Evolutionary conservation across 2,797 vertebrate species (phyloP), one percentile per base, ranked within the genome.

Genomic region (Gymnoscopelus microlampas): DNA sequence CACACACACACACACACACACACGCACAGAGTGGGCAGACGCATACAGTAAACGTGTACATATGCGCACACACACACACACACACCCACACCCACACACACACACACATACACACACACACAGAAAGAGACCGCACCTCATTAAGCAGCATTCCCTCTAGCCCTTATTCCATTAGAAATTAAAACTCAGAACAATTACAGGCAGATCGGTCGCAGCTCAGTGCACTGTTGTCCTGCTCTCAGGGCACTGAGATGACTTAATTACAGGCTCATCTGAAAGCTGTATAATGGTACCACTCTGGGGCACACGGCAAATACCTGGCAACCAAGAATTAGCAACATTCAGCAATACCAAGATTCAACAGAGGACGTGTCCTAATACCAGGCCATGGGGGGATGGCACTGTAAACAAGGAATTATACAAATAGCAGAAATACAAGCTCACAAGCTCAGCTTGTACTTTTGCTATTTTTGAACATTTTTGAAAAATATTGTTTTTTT

Each of bases 161-260:
- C 89, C 80, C 86, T 89, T 81, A 87, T 83, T 91, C 87, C 87
- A 92, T 91, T 92, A 90, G 89, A 93, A 93, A 92, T 92, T 91
- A 93, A 92, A 91, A 92, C 89, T 89, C 73, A 24, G 82, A 85
- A 91, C 88, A 91, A 93, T 93, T 93, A 91, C 91, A 66, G 74
- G 83, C 85, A 90, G 82, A 91, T 91, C 89, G 88, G 90, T 91
- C 90, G 87, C 87, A 88, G 89, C 87, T 89, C 88, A 64, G 71
- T 64, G 85, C 82, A 6, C 77, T 60, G 75, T 61, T 83, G 81
- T 78, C 66, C 60, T 66, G 69, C 84, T 85, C 87, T 89, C 87
- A 82, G 87, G 90, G 84, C 86, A 80, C 74, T 9, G 1, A 77
- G 83, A 91, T 85, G 84, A 89, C 89, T 93, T 93, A 93, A 93